Evolutionary conservation across 1,140 invertebrate species (phyloP).

Genomic region (Hyposmocoma kahamanoa): DNA sequence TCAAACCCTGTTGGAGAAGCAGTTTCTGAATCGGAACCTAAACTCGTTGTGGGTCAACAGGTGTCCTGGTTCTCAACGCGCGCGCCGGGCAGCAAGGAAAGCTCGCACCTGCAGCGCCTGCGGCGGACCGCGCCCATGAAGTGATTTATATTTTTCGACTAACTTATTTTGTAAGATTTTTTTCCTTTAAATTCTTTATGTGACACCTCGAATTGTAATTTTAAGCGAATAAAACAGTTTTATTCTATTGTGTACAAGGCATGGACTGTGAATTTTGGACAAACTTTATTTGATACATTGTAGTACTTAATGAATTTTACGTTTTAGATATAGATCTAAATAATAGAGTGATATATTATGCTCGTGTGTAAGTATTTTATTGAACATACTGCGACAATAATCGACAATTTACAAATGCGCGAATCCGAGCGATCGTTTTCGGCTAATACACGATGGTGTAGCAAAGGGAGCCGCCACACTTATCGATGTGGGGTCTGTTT

Average conservation of each 20-base stretch:
- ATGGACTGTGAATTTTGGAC: conserved; percentile 21
- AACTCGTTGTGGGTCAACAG: too few relatives aligned
- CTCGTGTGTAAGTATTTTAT: conserved; percentile 30
- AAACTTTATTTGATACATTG: conserved; percentile 23
- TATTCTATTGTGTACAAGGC: conserved; percentile 19
- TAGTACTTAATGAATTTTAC: conserved; percentile 14
- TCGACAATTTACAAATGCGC: too few relatives aligned
- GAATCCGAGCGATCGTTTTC: too few relatives aligned
- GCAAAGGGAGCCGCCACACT: too few relatives aligned
- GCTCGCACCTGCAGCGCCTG: conserved; percentile 36
- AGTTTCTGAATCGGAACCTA: too few relatives aligned
- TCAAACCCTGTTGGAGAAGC: too few relatives aligned
- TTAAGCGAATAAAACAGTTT: conserved; percentile 49
- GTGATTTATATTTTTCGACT: conserved; percentile 28
- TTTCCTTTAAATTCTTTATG: conserved; percentile 31
- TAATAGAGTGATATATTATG: conserved; percentile 37
- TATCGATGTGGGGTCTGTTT: too few relatives aligned
- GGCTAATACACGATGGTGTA: too few relatives aligned
- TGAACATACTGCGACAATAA: too few relatives aligned
- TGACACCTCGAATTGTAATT: conserved; percentile 32
- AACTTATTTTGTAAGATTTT: conserved; percentile 30
- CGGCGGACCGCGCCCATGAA: conserved; percentile 48
- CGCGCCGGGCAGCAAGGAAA: conserved; percentile 17
- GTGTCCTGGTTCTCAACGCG: conserved; percentile 36
- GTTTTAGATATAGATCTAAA: conserved; percentile 24